Evolutionary conservation across 2,888 invertebrate species (phyloP).

Genomic region (Lissocephala sabroskyi): DNA sequence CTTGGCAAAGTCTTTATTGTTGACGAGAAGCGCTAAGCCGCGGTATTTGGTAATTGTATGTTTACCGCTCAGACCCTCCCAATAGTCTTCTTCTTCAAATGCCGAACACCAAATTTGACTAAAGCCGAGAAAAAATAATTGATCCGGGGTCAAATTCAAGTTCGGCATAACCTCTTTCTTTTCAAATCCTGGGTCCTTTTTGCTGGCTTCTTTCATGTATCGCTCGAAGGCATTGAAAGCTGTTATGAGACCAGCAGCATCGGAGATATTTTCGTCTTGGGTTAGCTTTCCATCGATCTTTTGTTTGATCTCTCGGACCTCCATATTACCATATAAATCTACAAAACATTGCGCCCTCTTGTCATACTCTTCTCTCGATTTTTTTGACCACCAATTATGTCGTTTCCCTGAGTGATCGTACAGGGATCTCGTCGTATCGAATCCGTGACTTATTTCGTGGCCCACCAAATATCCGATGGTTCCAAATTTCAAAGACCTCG

Average conservation of each 20-base stretch:
- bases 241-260: slow-evolving; percentile 47
- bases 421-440: slow-evolving; percentile 38
- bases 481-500: slow-evolving; percentile 45
- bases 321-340: slow-evolving; percentile 37
- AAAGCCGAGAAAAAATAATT: slow-evolving; percentile 50
- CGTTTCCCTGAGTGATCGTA: slow-evolving; percentile 32
- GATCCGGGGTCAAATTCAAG: slow-evolving; percentile 41
- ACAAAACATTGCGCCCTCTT: slow-evolving; percentile 44
- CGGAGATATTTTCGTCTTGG: slow-evolving; percentile 52
- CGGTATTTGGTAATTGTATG: slow-evolving; percentile 51
- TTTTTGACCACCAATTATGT: slow-evolving; percentile 46
- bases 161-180: slow-evolving; percentile 45
- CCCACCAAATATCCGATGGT: slow-evolving; percentile 49
- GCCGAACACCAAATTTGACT: slow-evolving; percentile 51
- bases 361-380: slow-evolving; percentile 33
- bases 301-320: slow-evolving; percentile 44
- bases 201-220: slow-evolving; percentile 23
- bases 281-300: slow-evolving; percentile 41
- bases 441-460: slow-evolving; percentile 51
- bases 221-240: slow-evolving; percentile 40
- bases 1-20: slow-evolving; percentile 43
- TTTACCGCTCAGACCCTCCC: slow-evolving; percentile 40
- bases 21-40: slow-evolving; percentile 45
- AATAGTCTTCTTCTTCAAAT: slow-evolving; percentile 44
- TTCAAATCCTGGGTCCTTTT: background rate